A percentile compares a stretch with the other conserved stretches of the same genome.
These are phyloP conservation scores for Pyrocephalus nanus DNA, from an alignment of 2,797 vertebrate genomes.

Conservation along the genomic window DNA sequence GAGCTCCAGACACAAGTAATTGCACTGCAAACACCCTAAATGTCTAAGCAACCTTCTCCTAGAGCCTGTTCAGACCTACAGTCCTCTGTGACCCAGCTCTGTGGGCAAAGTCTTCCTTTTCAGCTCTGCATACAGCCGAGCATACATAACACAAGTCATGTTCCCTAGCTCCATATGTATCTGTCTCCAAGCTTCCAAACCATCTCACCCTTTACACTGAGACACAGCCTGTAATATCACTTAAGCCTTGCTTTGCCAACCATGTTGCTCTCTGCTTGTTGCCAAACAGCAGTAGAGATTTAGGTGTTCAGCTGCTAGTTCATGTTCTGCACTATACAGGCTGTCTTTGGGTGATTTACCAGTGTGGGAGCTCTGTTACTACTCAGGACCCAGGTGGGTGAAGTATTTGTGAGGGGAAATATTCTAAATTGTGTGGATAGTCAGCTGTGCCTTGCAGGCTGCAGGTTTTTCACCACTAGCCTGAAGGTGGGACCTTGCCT, in stretches of 20 bases:
- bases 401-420: background rate
- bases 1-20: background rate
- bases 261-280: background rate
- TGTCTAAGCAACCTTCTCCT: background rate
- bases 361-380: background rate
- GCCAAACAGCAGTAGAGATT: background rate
- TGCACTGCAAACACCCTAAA: background rate
- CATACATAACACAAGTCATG: background rate
- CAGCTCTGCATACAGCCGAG: background rate
- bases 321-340: background rate
- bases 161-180: background rate
- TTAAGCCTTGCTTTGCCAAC: background rate
- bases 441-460: background rate
- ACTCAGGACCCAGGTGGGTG: background rate
- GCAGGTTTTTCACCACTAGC: background rate
- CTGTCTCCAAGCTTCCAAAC: background rate
- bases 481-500: background rate
- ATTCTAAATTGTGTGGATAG: background rate
- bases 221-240: background rate
- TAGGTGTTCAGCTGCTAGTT: background rate
- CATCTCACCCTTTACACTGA: accelerated
- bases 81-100: background rate
- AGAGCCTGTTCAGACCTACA: background rate
- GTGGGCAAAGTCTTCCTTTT: background rate
- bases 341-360: background rate